Base-by-base conservation (phyloP, 2,113 vertebrate genomes). In the Pachycephala philippinensis region DNA sequence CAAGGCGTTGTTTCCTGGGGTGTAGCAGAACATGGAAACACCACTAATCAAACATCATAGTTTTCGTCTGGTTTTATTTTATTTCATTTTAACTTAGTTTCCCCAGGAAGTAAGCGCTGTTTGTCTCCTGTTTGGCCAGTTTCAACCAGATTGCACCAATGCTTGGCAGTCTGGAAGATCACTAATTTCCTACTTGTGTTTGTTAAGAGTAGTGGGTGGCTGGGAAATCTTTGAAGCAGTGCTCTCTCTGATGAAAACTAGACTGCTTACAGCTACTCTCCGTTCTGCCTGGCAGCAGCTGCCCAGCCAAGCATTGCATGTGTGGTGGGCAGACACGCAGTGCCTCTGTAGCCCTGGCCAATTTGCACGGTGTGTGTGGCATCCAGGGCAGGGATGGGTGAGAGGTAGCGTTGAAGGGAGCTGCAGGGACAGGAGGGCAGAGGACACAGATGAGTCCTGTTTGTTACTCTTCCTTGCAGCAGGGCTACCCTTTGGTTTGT, bases 341-440 rank as follows among this genome's bases (percentile, higher is more conserved):
- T 13, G 37, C 10, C 40, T 79, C 54, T 5, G 5, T 20, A 74
- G 66, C 31, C 49, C 21, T 54, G 56, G 23, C 39, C 47, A 42
- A 0, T 42, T 23, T 8, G 6, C 2, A 14, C 61, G 40, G 23
- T 17, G 40, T 39, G 40, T 0, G 0, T n/a, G 69, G 42, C 8
- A 2, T 72, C 42, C 60, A 23, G 26, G 59, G 22, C 23, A 45
- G 26, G 52, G 18, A 4, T 2, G 7, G n/a, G 37, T 39, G 28
- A 1, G 7, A 45, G 15, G 37, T 35, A 19, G 27, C 1, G 1
- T 3, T 22, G 26, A 49, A 82, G 17, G 30, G 33, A 93, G 30
- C 49, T 71, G 47, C 28, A 39, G 44, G 23, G 39, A 11, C n/a
- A 60, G 81, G 13, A 59, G 37, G 33, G 72, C 71, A 50, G 64